phyloP scores from a whole-genome alignment of 2,113 vertebrate genomes.

The Gambusia holbrooki region DNA sequence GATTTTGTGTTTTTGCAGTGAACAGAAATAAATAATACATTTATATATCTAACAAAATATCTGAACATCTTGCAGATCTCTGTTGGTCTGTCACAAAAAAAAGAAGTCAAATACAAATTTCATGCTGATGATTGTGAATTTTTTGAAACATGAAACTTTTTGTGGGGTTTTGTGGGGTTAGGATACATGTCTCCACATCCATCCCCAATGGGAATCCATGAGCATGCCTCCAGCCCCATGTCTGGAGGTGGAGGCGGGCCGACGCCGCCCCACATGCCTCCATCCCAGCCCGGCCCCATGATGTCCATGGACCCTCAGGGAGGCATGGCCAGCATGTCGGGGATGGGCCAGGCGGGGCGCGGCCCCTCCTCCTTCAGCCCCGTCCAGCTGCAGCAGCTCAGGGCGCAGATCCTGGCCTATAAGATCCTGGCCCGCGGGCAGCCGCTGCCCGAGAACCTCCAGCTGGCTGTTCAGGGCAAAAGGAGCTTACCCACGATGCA shows the following conservation, averaged over 20 bases:
- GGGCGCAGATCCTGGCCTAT: constrained; percentile 97
- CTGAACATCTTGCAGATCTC: no score
- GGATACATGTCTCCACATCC: constrained; percentile 97
- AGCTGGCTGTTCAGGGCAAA: constrained; percentile 97
- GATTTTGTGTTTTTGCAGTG: no score
- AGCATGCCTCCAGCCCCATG: constrained; percentile 94
- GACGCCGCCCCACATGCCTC: constrained; percentile 92
- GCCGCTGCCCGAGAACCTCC: constrained; percentile 94
- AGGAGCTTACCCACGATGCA: constrained; percentile 94
- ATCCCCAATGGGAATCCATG: constrained; percentile 90
- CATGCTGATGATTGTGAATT: neutral
- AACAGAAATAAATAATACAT: no score
- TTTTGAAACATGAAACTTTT: constrained; percentile 5
- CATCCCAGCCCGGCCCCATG: constrained; percentile 86
- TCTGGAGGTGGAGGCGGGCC: constrained; percentile 89
- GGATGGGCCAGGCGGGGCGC: constrained; percentile 86
- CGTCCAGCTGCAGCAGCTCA: constrained; percentile 94
- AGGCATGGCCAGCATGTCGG: constrained; percentile 60
- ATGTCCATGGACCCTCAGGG: constrained; percentile 90
- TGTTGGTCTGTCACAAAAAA: no score
- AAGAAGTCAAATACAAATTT: neutral
- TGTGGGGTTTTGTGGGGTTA: constrained; percentile 51
- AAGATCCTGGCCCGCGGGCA: constrained; percentile 97
- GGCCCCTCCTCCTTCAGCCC: constrained; percentile 94
- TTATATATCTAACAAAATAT: no score